A percentile compares a stretch with the other conserved stretches of the same genome.
Conservation (phyloP, 2,797 vertebrate genomes). For the Melanogrammus aeglefinus region DNA sequence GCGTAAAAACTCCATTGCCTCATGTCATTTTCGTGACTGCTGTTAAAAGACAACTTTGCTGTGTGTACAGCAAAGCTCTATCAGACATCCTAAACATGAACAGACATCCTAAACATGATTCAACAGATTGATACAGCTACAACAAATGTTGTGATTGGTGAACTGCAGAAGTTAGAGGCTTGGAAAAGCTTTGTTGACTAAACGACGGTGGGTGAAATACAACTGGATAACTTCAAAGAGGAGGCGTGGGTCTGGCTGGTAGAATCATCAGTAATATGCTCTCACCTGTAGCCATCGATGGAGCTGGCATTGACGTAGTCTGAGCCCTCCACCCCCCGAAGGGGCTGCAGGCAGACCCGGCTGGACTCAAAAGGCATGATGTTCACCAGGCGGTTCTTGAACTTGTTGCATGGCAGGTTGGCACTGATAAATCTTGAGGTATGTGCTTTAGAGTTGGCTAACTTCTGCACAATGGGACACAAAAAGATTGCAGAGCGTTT, state of each 20-base stretch:
- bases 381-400: constrained; percentile 96
- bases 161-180: not conserved
- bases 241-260: not conserved
- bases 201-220: not conserved
- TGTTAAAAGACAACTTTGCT: not conserved
- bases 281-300: constrained; percentile 92
- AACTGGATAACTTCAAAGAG: not conserved
- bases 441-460: constrained; percentile 92
- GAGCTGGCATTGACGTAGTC: constrained; percentile 99
- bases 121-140: not conserved
- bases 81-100: not conserved
- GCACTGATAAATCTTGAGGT: constrained; percentile 95
- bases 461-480: constrained; percentile 57
- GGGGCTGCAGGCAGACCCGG: constrained; percentile 91
- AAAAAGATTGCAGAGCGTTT: not conserved
- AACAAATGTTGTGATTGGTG: not conserved
- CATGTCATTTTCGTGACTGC: not conserved
- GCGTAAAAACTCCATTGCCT: not conserved
- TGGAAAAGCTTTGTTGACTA: not conserved
- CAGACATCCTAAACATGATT: not conserved
- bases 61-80: not conserved
- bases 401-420: constrained; percentile 96
- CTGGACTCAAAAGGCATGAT: constrained; percentile 95
- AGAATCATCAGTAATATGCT: not conserved
- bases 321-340: constrained; percentile 92